These are phyloP conservation scores for Cylas formicarius DNA, from an alignment of 1,140 invertebrate species.

Conservation along the genomic window DNA sequence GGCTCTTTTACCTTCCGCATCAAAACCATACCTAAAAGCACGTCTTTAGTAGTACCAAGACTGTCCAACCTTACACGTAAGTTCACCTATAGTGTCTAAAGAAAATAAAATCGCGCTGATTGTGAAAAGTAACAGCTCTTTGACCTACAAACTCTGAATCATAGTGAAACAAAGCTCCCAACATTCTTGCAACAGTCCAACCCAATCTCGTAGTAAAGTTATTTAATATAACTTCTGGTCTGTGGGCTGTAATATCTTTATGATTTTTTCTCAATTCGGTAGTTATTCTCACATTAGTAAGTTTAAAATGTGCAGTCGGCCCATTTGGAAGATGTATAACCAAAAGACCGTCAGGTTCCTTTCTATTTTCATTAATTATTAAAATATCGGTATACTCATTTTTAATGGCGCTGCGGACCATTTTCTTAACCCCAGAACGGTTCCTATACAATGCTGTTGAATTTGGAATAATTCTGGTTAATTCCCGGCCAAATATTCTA, in stretches of 20 bases:
- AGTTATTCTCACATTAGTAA: conserved; percentile 76
- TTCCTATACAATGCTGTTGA: conserved; percentile 71
- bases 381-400: conserved; percentile 79
- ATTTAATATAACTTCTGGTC: conserved; percentile 93
- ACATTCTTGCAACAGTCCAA: conserved; percentile 81
- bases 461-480: conserved; percentile 87
- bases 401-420: conserved; percentile 71
- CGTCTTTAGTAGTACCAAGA: no score
- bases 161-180: conserved; percentile 95
- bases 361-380: conserved; percentile 88
- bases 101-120: conserved; percentile 98
- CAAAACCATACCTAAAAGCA: conserved; percentile 79
- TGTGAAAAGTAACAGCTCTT: conserved; percentile 94
- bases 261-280: conserved; percentile 69
- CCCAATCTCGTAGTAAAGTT: conserved; percentile 95
- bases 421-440: conserved; percentile 86
- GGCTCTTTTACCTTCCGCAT: conserved; percentile 69
- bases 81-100: conserved; percentile 92
- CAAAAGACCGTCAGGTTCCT: conserved; percentile 85
- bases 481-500: conserved; percentile 85
- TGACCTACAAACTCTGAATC: conserved; percentile 90
- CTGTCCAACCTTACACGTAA: no score
- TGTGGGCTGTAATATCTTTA: conserved; percentile 72
- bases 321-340: conserved; percentile 92
- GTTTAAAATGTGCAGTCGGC: conserved; percentile 84